Conservation (phyloP, 2,797 vertebrate genomes). For the Crax fasciolata region DNA sequence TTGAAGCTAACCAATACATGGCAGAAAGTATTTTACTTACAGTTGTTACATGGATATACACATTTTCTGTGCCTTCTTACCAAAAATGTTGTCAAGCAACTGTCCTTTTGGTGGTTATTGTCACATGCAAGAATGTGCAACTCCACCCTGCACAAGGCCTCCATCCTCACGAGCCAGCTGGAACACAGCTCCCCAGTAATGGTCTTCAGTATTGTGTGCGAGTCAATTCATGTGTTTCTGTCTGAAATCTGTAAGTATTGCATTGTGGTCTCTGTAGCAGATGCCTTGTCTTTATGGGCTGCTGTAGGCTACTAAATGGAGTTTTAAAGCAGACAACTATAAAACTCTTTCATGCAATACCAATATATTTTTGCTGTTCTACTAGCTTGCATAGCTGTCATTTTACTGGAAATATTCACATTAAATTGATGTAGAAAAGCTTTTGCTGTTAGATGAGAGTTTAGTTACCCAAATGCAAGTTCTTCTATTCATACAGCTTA, state of each 20-base stretch:
- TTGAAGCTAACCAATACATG: neutral
- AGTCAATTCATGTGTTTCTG: neutral
- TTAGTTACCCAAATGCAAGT: neutral
- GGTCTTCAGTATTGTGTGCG: neutral
- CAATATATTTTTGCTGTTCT: neutral
- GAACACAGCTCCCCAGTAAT: neutral
- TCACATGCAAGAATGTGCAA: neutral
- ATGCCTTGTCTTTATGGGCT: neutral
- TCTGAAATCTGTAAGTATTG: neutral
- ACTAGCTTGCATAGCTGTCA: neutral
- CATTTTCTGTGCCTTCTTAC: neutral
- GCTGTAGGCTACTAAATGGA: neutral
- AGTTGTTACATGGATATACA: neutral
- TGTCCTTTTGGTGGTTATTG: neutral
- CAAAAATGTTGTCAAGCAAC: neutral
- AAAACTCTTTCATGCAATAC: neutral
- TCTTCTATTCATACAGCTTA: neutral
- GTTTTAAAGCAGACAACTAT: neutral
- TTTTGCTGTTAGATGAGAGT: neutral
- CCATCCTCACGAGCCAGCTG: neutral
- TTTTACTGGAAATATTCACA: neutral
- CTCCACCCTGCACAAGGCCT: neutral
- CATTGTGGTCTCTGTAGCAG: constrained; percentile 15
- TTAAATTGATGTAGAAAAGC: neutral
- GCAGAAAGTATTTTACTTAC: neutral